Evolutionary conservation across 2,888 invertebrate species (phyloP).

Genomic region (Prostheceraeus crozeri): DNA sequence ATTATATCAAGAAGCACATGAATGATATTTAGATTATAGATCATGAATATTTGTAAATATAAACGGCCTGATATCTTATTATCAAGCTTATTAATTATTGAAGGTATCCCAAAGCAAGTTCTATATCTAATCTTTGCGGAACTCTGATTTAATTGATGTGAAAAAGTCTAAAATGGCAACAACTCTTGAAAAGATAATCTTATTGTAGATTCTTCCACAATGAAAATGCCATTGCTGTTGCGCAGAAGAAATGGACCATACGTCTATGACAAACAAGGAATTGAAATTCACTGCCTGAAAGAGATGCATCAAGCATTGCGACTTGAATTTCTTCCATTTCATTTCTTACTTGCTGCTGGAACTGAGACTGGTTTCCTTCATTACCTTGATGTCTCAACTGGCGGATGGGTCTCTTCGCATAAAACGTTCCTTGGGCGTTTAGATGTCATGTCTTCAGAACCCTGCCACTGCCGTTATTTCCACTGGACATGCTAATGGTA

Average conservation of each 20-base stretch:
- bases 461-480: slow-evolving; percentile 84
- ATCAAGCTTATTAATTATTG: slow-evolving; percentile 11
- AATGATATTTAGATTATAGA: too few species aligned
- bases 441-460: slow-evolving; percentile 78
- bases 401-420: slow-evolving; percentile 73
- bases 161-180: background rate
- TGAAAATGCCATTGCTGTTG: slow-evolving; percentile 92
- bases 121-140: too few species aligned
- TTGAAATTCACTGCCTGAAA: slow-evolving; percentile 90
- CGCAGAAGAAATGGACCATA: slow-evolving; percentile 92
- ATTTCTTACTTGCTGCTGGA: slow-evolving; percentile 79
- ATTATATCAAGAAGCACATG: too few species aligned
- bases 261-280: slow-evolving; percentile 92
- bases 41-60: too few species aligned
- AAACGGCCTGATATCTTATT: background rate
- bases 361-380: slow-evolving; percentile 67
- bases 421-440: slow-evolving; percentile 71
- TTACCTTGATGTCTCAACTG: slow-evolving; percentile 90
- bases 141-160: too few species aligned
- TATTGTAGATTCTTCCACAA: slow-evolving; percentile 64
- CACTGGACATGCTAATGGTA: slow-evolving; percentile 72
- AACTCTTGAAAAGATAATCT: slow-evolving; percentile 9
- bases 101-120: too few species aligned
- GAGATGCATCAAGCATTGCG: slow-evolving; percentile 68
- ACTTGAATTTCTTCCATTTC: slow-evolving; percentile 90